Evolutionary conservation across 2,113 vertebrate species (phyloP).

Genomic region (Saccopteryx leptura): DNA sequence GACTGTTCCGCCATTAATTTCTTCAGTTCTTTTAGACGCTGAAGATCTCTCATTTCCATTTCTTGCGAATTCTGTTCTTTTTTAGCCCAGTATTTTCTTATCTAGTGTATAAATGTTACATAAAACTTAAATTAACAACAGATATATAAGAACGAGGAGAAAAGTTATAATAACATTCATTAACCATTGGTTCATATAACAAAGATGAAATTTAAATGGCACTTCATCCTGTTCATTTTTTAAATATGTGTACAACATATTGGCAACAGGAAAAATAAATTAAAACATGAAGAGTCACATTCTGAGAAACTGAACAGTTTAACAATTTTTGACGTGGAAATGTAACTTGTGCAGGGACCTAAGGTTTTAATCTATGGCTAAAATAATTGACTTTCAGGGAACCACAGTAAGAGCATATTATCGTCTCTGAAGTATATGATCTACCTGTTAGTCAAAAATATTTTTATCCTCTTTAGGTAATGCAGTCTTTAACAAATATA

Average conservation of each 20-base stretch:
- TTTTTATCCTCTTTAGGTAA: slow-evolving; percentile 78
- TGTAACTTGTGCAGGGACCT: slow-evolving; percentile 51
- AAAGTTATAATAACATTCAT: slow-evolving; percentile 45
- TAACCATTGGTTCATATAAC: slow-evolving; percentile 37
- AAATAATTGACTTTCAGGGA: slow-evolving; percentile 72
- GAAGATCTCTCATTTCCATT: slow-evolving; percentile 90
- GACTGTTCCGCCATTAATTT: slow-evolving; percentile 93
- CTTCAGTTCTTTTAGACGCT: slow-evolving; percentile 91
- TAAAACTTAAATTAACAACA: slow-evolving; percentile 72
- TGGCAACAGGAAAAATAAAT: slow-evolving; percentile 71
- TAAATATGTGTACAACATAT: slow-evolving; percentile 47
- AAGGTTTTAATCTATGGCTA: slow-evolving; percentile 63
- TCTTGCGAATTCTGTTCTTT: slow-evolving; percentile 91
- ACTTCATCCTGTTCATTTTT: slow-evolving; percentile 64
- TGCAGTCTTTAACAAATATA: slow-evolving; percentile 73
- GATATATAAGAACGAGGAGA: not conserved
- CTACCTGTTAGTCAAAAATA: slow-evolving; percentile 73
- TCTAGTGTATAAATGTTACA: slow-evolving; percentile 87
- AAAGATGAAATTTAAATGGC: slow-evolving; percentile 63
- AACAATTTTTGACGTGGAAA: slow-evolving; percentile 62
- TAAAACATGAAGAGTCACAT: slow-evolving; percentile 32
- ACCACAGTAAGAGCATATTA: slow-evolving; percentile 65
- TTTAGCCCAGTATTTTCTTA: slow-evolving; percentile 92
- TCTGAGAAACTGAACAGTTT: slow-evolving; percentile 23
- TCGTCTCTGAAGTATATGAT: slow-evolving; percentile 55